Evolutionary conservation across 1,140 invertebrate genomes (phyloP), one percentile per base, ranked within the genome.

Genomic region (Drosophila setifemur): DNA sequence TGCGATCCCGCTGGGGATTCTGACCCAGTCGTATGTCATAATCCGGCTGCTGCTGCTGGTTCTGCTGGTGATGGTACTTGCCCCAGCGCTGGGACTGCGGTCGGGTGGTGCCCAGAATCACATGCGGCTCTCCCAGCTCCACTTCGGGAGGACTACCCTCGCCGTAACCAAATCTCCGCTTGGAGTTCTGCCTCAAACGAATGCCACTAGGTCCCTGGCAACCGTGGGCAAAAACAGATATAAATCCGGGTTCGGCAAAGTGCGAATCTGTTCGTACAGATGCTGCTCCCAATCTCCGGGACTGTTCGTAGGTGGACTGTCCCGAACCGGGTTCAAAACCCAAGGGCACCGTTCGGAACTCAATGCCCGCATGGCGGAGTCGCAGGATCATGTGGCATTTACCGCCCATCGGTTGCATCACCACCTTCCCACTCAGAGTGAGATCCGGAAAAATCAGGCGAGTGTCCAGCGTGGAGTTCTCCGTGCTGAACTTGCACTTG

Each of bases 181-280:
- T 90, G 4, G 85, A 90, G 18, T 89, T 90, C 58, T 88, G 89
- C 0, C 89, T 72, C 4, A 87, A 31, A 11, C 82, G 68, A 3
- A 90, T 89, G 4, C 83, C 86, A 35, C 42, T 88, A 2, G 89
- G 83, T 40, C 88, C 92, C 76, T 94, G 93, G 78, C 95, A 96
- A 1, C 95, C 95, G 44, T 96, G 96, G 1, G 95, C 95, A 79
- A 96, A 96, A 0, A 96, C 95, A 8, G 95, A 96, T 14, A 96
- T 94, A 63, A 96, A 96, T 19, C 95, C 94, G 0, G 95, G 95
- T 78, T 96, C 95, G 0, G 96, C 92, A 64, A 96, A 96, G 73
- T 95, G 95, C 0, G 95, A 95, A 72, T 96, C 95, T 0, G 95
- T 96, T 81, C 94, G 93, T 2, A 96, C 94, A 25, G 95, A 93